phyloP scores from a whole-genome alignment of 2,797 vertebrate genomes.

The Rhinoraja longicauda region DNA sequence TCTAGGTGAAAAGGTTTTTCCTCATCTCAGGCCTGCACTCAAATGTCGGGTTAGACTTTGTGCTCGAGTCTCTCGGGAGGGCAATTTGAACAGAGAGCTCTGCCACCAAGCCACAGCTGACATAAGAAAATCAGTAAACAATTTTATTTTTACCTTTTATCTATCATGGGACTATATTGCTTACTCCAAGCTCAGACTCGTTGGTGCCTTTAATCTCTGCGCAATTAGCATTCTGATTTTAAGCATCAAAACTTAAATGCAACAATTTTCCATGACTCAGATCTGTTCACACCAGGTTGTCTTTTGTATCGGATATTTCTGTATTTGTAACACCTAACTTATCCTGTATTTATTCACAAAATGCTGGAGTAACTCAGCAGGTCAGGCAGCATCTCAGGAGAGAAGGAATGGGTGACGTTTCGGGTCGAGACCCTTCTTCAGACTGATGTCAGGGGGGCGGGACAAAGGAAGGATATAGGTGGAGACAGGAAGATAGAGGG shows the following conservation, averaged over 20 bases:
- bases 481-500: too few relatives aligned
- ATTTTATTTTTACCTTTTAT: slow-evolving; percentile 41
- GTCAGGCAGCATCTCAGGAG: too few relatives aligned
- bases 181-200: slow-evolving; percentile 46
- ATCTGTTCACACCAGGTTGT: background rate
- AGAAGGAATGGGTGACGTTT: too few relatives aligned
- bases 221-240: background rate
- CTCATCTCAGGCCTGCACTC: background rate
- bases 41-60: background rate
- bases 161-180: slow-evolving; percentile 43
- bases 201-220: slow-evolving; percentile 39
- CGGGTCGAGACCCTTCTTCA: too few relatives aligned
- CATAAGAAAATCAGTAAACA: slow-evolving; percentile 43
- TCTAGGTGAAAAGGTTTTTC: too few relatives aligned
- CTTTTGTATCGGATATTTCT: background rate
- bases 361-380: too few relatives aligned
- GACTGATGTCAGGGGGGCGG: too few relatives aligned
- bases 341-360: too few relatives aligned
- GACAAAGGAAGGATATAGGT: too few relatives aligned
- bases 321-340: background rate
- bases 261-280: background rate
- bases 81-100: background rate
- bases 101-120: background rate
- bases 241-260: background rate
- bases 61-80: background rate